These are phyloP conservation scores for Acomys russatus DNA, from an alignment of 2,797 vertebrate genomes.

Conservation along the genomic window DNA sequence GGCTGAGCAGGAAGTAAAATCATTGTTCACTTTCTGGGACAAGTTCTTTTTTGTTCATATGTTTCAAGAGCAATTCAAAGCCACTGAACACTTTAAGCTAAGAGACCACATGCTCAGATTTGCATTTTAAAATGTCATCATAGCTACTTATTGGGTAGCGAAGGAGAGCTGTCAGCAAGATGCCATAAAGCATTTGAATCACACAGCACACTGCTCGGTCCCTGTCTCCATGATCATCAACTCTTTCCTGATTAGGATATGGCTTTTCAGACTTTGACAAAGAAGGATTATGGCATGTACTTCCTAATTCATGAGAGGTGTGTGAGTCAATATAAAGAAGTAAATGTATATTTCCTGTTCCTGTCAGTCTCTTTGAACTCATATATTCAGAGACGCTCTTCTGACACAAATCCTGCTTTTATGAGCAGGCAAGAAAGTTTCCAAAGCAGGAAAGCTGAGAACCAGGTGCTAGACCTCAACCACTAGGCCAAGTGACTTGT, in stretches of 20 bases:
- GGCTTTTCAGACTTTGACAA: constrained; percentile 63
- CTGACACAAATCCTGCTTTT: neutral
- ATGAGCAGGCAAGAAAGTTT: neutral
- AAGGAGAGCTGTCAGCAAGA: constrained; percentile 46
- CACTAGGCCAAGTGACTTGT: neutral
- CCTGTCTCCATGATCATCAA: constrained; percentile 1
- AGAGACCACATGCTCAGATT: constrained; percentile 49
- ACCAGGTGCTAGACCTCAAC: neutral
- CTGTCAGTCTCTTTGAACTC: neutral
- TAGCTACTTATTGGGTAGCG: neutral
- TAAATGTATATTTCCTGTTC: constrained; percentile 16
- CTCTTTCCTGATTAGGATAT: constrained; percentile 25
- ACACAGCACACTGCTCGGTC: neutral
- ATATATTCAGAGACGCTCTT: neutral
- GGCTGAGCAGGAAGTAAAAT: neutral
- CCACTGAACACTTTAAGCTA: constrained; percentile 33
- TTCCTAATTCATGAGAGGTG: neutral
- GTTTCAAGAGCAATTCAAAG: constrained; percentile 58
- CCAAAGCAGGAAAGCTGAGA: neutral
- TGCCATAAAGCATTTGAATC: constrained; percentile 56
- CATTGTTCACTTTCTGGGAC: neutral
- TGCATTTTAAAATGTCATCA: constrained; percentile 65
- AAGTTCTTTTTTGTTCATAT: neutral
- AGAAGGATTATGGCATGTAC: neutral
- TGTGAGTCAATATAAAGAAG: neutral